These are phyloP conservation scores for human (Homo sapiens) DNA, from an alignment of 2,113 vertebrate species.

Conservation along the genomic window DNA sequence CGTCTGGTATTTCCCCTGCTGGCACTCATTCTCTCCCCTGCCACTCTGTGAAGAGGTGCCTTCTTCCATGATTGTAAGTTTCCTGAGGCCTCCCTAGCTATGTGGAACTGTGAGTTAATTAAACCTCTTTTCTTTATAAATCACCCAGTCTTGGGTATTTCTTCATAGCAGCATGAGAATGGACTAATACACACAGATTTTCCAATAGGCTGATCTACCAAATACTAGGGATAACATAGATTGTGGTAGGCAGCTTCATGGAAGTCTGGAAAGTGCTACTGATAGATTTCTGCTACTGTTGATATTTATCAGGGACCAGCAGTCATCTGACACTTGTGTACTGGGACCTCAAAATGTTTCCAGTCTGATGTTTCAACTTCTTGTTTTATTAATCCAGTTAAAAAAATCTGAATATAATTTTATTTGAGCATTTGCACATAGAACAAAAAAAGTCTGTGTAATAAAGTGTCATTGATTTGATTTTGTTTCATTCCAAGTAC, in stretches of 20 bases:
- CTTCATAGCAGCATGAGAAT: too few relatives aligned
- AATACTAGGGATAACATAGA: neutral
- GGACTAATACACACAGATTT: neutral
- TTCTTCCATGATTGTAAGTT: too few relatives aligned
- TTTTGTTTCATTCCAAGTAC: conserved; percentile 1
- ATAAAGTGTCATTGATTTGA: conserved; percentile 29
- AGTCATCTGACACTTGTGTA: neutral
- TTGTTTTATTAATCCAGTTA: conserved; percentile 16
- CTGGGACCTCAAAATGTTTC: neutral
- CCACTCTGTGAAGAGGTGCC: too few relatives aligned
- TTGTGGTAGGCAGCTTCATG: too few relatives aligned
- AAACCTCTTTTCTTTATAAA: too few relatives aligned
- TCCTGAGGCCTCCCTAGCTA: too few relatives aligned
- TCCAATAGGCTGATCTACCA: neutral
- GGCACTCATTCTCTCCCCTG: too few relatives aligned
- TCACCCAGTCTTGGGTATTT: too few relatives aligned
- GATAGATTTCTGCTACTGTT: neutral
- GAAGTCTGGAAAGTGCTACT: neutral
- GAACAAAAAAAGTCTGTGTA: neutral
- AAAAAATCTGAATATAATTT: neutral
- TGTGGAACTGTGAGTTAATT: too few relatives aligned
- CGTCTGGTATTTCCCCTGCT: too few relatives aligned
- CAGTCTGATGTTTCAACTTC: neutral
- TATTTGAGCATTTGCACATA: neutral
- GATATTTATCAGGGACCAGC: neutral